Evolutionary conservation across 2,888 invertebrate genomes (phyloP).

Genomic region (Lumbricus terrestris): DNA sequence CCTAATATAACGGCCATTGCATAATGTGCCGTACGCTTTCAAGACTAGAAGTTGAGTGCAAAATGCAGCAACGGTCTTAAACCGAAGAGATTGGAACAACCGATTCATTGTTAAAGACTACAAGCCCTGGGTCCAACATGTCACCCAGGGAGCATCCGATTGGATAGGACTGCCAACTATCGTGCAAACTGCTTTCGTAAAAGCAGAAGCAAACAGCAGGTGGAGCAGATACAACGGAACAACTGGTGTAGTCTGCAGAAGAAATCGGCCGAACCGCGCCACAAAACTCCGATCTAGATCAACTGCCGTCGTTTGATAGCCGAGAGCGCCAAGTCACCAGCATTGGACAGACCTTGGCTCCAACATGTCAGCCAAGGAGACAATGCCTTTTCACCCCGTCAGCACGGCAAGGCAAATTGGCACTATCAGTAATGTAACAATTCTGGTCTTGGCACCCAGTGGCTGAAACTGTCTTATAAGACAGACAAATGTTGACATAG

Average conservation of each 20-base stretch:
- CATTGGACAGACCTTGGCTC: slow-evolving; percentile 36
- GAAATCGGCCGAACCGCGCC: background rate
- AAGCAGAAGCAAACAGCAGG: background rate
- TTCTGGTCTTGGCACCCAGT: background rate
- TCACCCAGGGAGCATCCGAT: background rate
- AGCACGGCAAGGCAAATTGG: slow-evolving; percentile 4
- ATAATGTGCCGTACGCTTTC: background rate
- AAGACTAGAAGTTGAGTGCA: background rate
- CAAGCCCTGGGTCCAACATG: background rate
- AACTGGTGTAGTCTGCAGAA: background rate
- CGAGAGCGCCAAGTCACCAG: background rate
- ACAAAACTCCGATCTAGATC: background rate
- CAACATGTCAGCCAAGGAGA: slow-evolving; percentile 39
- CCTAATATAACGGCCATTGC: background rate
- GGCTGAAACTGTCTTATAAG: background rate
- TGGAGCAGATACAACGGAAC: background rate
- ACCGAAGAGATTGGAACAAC: background rate
- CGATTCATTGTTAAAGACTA: background rate
- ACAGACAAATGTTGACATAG: background rate
- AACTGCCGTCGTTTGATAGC: background rate
- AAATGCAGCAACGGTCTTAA: background rate
- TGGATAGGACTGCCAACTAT: background rate
- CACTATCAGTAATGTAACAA: background rate
- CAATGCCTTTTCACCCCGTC: background rate
- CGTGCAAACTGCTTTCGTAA: background rate